Base-by-base conservation (phyloP, 2,113 vertebrate species). In the Eolophus roseicapilla region DNA sequence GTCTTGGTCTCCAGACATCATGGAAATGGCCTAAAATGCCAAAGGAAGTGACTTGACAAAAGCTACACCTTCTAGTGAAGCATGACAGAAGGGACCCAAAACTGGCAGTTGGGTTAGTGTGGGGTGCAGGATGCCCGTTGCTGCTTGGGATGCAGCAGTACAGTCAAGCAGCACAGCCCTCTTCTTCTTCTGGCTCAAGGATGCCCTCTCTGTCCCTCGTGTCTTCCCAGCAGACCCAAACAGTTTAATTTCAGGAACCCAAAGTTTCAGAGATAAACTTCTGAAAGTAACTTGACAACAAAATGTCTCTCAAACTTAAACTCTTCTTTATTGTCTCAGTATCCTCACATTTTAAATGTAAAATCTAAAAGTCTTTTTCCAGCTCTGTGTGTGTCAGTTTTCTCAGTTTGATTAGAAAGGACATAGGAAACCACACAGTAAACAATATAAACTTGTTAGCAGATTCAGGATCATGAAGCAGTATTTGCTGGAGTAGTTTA, bases 81-180 rank as follows among this genome's bases (percentile, higher is more conserved):
- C 0, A 0, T n/a, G 7, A 57, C 44, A 0, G 2, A 71, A 76
- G 71, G 41, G 39, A 64, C 13, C 13, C 33, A 24, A 0, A 0
- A 0, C 25, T 89, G 57, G 7, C 37, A 5, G 5, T 62, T 0
- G 11, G 11, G 13, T 71, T 33, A 55, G 8, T 20, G 2, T 17
- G 14, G 13, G 15, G 15, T 39, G 53, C 29, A 70, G 82, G 37
- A 20, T 3, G 0, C 39, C 89, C 2, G 0, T 46, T 84, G 50
- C 29, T 53, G 20, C 27, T 4, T 46, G 39, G 31, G 60, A 18
- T 71, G 43, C 39, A 37, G 33, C 46, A 60, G 20, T 17, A n/a
- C 15, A 25, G 49, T 12, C 4, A 13, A 74, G 29, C 71, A 81
- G 60, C 14, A 27, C 25, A 44, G 31, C 10, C 10, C 7, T 78